These are phyloP conservation scores for Tipula lateralis DNA, from an alignment of 2,888 invertebrate species.

Conservation along the genomic window DNA sequence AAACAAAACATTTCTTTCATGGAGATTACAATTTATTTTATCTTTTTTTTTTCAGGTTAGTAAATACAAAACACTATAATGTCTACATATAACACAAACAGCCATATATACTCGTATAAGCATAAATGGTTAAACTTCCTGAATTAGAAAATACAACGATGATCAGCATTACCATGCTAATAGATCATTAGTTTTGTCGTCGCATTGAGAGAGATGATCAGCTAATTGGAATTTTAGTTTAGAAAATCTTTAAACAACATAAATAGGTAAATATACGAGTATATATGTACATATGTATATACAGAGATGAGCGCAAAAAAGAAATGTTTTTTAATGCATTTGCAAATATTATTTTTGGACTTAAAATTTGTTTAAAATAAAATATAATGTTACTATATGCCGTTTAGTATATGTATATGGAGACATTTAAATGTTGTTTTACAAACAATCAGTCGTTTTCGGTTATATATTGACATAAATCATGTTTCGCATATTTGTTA, in stretches of 20 bases:
- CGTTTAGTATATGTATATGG: neutral
- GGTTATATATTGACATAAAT: neutral
- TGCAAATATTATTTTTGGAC: conserved; percentile 24
- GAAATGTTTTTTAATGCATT: conserved; percentile 2
- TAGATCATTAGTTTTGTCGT: neutral
- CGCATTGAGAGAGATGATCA: neutral
- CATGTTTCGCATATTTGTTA: neutral
- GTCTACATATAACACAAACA: neutral
- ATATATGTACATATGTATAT: neutral
- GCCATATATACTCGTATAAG: no score
- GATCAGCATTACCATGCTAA: neutral
- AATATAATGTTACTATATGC: conserved; percentile 2
- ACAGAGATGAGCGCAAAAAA: neutral
- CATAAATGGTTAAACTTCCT: neutral
- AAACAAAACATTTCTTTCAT: neutral
- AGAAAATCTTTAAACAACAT: neutral
- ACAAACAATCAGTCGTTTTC: neutral
- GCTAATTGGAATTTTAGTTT: conserved; percentile 12
- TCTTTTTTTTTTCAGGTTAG: neutral
- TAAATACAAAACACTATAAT: neutral
- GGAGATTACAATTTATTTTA: neutral
- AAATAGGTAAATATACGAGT: neutral
- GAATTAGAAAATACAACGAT: neutral
- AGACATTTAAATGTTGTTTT: neutral
- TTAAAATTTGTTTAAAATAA: neutral